Evolutionary conservation across 2,888 invertebrate genomes (phyloP).

Genomic region (Hemicrepidius hirtus): DNA sequence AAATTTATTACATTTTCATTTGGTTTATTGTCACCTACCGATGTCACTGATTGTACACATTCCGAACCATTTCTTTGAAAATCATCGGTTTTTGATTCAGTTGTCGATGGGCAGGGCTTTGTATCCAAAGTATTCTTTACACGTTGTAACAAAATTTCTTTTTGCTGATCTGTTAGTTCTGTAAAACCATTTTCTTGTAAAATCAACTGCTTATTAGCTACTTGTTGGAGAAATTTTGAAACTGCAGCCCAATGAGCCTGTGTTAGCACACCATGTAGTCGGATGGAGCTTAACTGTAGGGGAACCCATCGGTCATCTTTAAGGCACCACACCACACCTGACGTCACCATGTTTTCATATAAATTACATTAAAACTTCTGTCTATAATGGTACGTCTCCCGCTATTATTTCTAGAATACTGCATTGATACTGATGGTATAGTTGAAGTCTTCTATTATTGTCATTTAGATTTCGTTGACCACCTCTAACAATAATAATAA

Average conservation of each 20-base stretch:
- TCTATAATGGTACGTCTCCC: background rate
- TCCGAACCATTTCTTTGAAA: background rate
- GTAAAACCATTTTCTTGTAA: constrained; percentile 73
- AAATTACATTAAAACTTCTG: constrained; percentile 29
- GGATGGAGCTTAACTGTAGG: constrained; percentile 79
- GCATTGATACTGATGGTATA: background rate
- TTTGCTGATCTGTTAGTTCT: constrained; percentile 70
- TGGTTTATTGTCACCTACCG: background rate
- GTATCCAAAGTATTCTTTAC: constrained; percentile 42
- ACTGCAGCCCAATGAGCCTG: constrained; percentile 80
- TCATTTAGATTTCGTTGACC: background rate
- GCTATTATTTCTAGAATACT: background rate
- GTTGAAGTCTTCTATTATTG: background rate
- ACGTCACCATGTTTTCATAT: constrained; percentile 75
- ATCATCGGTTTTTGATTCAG: background rate
- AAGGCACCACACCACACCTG: constrained; percentile 80
- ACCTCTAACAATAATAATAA: constrained; percentile 1
- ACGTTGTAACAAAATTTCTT: constrained; percentile 65
- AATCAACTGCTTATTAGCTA: constrained; percentile 79
- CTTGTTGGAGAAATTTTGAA: constrained; percentile 79
- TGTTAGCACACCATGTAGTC: constrained; percentile 79
- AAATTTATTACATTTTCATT: constrained; percentile 1
- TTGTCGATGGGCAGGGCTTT: background rate
- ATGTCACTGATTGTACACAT: background rate
- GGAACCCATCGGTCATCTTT: constrained; percentile 82